phyloP scores from a whole-genome alignment of 2,113 vertebrate species.

The Chaetops frenatus region DNA sequence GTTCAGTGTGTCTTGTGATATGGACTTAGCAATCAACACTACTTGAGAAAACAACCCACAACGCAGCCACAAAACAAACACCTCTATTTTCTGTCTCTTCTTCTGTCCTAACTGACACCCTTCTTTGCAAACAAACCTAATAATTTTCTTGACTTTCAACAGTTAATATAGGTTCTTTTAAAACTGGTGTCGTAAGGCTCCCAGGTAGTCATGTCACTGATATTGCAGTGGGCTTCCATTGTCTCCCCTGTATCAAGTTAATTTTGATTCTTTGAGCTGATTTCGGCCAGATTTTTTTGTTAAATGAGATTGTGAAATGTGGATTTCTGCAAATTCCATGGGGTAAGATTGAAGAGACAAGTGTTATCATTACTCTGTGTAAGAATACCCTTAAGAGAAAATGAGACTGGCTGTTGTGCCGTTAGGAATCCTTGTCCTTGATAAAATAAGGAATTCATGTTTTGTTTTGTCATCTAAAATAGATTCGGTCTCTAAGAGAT shows the following conservation, averaged over 20 bases:
- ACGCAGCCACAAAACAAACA: accelerated
- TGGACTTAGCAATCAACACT: neutral
- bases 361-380: neutral
- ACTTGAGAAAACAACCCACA: neutral
- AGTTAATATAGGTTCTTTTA: neutral
- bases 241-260: neutral
- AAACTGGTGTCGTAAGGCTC: neutral
- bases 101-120: neutral
- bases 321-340: neutral
- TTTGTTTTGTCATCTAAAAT: neutral
- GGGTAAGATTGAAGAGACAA: neutral
- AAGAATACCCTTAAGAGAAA: neutral
- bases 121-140: neutral
- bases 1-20: constrained; percentile 55
- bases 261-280: neutral
- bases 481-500: neutral
- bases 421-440: neutral
- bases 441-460: neutral
- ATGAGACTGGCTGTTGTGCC: neutral
- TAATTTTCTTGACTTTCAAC: neutral
- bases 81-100: neutral
- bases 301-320: neutral
- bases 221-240: neutral
- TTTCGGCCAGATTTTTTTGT: neutral
- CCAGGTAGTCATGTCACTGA: neutral